Evolutionary conservation across 2,888 invertebrate species (phyloP).

Genomic region (Chrysomela aeneicollis): DNA sequence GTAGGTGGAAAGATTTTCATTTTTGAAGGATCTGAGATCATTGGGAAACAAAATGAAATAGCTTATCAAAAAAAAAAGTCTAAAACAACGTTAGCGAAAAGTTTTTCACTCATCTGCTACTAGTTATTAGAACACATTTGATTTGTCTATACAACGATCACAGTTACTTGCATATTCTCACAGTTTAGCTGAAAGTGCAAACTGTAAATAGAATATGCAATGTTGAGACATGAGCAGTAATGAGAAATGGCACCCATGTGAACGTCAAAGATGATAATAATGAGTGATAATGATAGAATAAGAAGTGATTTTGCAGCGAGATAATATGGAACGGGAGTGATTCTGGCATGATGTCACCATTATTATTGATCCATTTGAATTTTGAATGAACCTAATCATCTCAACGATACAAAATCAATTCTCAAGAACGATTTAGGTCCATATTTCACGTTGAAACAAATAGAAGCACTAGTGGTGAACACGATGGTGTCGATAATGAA

Average conservation of each 20-base stretch:
- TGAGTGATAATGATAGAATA: neutral
- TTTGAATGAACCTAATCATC: conserved; percentile 2
- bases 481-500: conserved; percentile 8
- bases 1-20: conserved; percentile 25
- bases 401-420: conserved; percentile 12
- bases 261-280: neutral
- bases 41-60: neutral
- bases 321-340: no score
- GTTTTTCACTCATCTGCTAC: neutral
- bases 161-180: neutral
- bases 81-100: neutral
- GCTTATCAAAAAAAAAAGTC: neutral
- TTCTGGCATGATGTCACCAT: neutral
- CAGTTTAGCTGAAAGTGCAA: neutral
- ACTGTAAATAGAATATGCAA: neutral
- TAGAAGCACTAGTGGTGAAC: conserved; percentile 19
- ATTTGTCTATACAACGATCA: conserved; percentile 5
- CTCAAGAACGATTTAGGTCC: conserved; percentile 5
- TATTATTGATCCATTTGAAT: neutral
- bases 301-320: neutral
- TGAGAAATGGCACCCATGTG: neutral
- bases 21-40: conserved; percentile 26
- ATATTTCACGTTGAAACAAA: conserved; percentile 9
- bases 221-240: conserved; percentile 2
- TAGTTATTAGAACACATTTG: conserved; percentile 4